These are phyloP conservation scores for Geopemphigus sp. DNA, from an alignment of 1,140 invertebrate genomes.

Conservation along the genomic window DNA sequence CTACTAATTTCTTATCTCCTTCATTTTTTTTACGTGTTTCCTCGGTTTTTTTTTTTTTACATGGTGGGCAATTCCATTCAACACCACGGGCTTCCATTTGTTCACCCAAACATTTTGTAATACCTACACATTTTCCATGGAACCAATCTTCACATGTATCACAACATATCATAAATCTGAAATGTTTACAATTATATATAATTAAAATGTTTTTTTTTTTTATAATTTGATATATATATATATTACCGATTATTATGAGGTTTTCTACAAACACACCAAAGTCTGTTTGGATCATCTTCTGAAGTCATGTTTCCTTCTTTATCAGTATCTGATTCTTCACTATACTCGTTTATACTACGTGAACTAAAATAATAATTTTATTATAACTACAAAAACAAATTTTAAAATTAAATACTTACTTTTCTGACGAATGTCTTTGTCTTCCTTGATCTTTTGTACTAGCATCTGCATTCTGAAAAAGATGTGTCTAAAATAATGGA, in stretches of 20 bases:
- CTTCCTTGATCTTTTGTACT: slow-evolving; percentile 23
- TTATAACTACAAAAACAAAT: not conserved
- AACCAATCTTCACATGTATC: slow-evolving; percentile 96
- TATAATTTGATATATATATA: not conserved
- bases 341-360: slow-evolving; percentile 28
- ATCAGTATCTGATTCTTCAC: slow-evolving; percentile 48
- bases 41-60: slow-evolving; percentile 63
- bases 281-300: slow-evolving; percentile 88
- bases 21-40: slow-evolving; percentile 43
- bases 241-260: slow-evolving; percentile 82
- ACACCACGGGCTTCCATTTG: slow-evolving; percentile 86
- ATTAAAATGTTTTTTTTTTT: not conserved
- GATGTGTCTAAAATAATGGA: not conserved
- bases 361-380: not conserved
- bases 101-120: slow-evolving; percentile 83
- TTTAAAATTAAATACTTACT: slow-evolving; percentile 5
- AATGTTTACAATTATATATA: not conserved
- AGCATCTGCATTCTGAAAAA: slow-evolving; percentile 29
- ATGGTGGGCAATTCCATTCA: slow-evolving; percentile 89
- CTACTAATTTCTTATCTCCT: slow-evolving; percentile 24
- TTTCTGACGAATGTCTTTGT: slow-evolving; percentile 38
- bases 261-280: slow-evolving; percentile 94
- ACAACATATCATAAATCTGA: slow-evolving; percentile 92
- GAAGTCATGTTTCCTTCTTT: slow-evolving; percentile 56
- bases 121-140: slow-evolving; percentile 92